Base-by-base conservation (phyloP, 2,888 invertebrate genomes). In the Eupithecia vulgata region DNA sequence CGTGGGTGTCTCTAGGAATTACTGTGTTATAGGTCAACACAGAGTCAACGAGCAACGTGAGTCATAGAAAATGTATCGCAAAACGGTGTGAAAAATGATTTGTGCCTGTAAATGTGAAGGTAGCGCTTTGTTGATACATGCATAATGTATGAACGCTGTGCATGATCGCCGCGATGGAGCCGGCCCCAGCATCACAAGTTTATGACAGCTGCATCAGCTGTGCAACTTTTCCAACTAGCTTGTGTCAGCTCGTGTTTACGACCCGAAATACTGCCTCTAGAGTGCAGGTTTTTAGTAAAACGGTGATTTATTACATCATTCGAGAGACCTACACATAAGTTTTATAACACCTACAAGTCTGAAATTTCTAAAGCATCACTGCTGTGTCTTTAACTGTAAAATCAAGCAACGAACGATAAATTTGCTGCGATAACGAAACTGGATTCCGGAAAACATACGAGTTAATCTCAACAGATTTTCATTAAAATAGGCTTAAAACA, bases 181-280 rank as follows among this genome's bases (percentile, higher is more conserved):
- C 42, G 40, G 30, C 45, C 61, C 68, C 71, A 30, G 72, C 79
- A 71, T 79, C 82, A 79, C 80, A 81, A 81, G 82, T 84, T 85
- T 83, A 85, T 78, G 82, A 83, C 80, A 79, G 80, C 80, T 76
- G 76, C 78, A 80, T 71, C 79, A 75, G 73, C 79, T 72, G 73
- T 76, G 66, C 68, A 81, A 79, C 76, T 80, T 82, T 80, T 68
- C 70, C 69, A 57, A 72, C 71, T 71, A 74, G 34, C 65, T 52
- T 67, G 73, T 73, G 71, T 79, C 72, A 72, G 69, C 66, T 70
- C 69, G 57, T 75, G 74, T 75, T 75, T 74, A 75, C 68, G 74
- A 72, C 48, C 52, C 69, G 59, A 70, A 74, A 73, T 68, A 37
- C 48, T 59, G 73, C 72, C 42, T 68, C 21, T 52, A 45, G 65